Conservation (phyloP, 1,140 invertebrate genomes). For the Sitophilus oryzae region DNA sequence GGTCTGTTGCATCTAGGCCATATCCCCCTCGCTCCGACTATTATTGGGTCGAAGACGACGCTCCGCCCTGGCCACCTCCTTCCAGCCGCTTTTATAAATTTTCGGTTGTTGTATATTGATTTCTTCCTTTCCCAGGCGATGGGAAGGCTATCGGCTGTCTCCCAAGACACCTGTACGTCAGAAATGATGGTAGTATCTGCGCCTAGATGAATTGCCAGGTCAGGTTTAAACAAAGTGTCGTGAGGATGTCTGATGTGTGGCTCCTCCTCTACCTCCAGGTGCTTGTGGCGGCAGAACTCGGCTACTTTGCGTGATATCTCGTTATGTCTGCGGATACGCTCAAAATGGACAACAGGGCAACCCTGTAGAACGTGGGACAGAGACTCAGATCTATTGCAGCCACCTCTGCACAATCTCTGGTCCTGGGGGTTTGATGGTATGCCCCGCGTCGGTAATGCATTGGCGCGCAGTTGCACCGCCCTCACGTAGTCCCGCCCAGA, state of each 20-base stretch:
- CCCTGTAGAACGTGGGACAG: constrained; percentile 23
- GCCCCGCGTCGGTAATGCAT: constrained; percentile 8
- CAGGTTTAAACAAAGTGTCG: constrained; percentile 16
- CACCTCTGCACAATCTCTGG: constrained; percentile 9
- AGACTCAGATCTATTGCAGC: constrained; percentile 8
- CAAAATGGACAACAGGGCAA: constrained; percentile 14
- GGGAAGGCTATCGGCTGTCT: background rate
- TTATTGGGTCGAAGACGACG: background rate
- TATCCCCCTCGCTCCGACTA: background rate
- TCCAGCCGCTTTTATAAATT: background rate
- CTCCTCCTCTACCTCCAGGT: constrained; percentile 1
- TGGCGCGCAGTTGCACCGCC: constrained; percentile 16
- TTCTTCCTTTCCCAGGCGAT: background rate
- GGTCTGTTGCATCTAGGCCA: no score
- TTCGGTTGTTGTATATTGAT: background rate
- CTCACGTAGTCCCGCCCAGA: constrained; percentile 16
- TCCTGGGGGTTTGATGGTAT: constrained; percentile 11
- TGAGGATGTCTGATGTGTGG: constrained; percentile 6
- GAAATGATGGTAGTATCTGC: background rate
- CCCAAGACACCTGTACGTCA: constrained; percentile 27
- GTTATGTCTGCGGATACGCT: constrained; percentile 19
- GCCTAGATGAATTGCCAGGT: constrained; percentile 4
- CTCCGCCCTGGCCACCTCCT: background rate
- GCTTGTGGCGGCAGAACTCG: background rate
- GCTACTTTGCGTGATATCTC: constrained; percentile 8